These are phyloP conservation scores for Pterocles gutturalis DNA, from an alignment of 2,113 vertebrate genomes.

Conservation along the genomic window DNA sequence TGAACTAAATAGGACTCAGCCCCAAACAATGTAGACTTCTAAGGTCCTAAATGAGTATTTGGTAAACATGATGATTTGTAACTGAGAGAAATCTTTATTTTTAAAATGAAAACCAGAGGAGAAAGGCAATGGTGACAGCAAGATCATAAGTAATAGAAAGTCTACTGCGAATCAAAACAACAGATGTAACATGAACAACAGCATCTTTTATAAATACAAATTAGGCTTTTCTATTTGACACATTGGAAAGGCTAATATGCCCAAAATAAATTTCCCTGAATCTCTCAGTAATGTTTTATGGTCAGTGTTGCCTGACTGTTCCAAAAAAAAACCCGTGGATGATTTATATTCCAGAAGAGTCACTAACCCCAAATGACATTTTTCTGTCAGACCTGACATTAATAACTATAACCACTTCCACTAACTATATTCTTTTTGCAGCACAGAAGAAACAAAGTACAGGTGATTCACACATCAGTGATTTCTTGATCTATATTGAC, in stretches of 20 bases:
- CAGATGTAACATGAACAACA: constrained; percentile 13
- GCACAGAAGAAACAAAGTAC: not conserved
- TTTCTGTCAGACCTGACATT: not conserved
- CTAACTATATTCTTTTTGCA: not conserved
- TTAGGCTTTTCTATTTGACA: not conserved
- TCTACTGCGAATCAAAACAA: constrained; percentile 42
- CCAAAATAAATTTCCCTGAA: constrained; percentile 33
- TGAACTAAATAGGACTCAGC: not conserved
- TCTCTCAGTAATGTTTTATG: not conserved
- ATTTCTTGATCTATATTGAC: not conserved
- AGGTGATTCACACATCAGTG: not conserved
- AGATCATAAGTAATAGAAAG: not conserved
- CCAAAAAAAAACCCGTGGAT: not conserved
- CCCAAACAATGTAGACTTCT: not conserved
- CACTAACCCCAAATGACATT: constrained; percentile 19
- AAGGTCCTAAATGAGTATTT: not conserved
- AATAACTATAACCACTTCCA: not conserved
- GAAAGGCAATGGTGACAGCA: constrained; percentile 6
- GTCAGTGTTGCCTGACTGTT: not conserved
- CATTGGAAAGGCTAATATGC: not conserved
- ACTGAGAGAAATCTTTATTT: constrained; percentile 2
- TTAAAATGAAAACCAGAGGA: not conserved
- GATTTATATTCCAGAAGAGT: constrained; percentile 31
- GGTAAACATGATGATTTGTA: not conserved
- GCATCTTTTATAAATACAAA: constrained; percentile 38